Conservation (phyloP, 2,113 vertebrate genomes). For the Strix aluco region DNA sequence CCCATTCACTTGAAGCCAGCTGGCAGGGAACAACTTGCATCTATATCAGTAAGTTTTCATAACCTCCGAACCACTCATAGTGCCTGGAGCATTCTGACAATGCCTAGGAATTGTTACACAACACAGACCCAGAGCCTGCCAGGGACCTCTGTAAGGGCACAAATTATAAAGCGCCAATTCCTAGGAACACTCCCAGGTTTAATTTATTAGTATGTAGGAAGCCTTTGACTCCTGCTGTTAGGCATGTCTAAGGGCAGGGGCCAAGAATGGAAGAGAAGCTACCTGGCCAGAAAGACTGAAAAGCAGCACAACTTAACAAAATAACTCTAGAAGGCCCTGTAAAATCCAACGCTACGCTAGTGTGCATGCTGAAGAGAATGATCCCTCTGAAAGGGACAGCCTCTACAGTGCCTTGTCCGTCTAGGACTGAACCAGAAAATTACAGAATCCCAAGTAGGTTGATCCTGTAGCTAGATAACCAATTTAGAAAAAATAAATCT, state of each 20-base stretch:
- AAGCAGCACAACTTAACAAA: not conserved
- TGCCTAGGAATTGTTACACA: not conserved
- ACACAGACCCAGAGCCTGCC: not conserved
- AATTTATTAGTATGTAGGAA: not conserved
- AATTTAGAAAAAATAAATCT: not conserved
- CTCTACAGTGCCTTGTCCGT: not conserved
- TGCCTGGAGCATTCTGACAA: not conserved
- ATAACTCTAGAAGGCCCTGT: not conserved
- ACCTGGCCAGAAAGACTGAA: not conserved
- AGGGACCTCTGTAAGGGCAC: not conserved
- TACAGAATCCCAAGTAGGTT: not conserved
- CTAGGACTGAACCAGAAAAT: not conserved
- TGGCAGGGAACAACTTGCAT: constrained; percentile 26
- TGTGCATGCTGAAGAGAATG: not conserved
- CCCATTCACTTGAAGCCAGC: constrained; percentile 39
- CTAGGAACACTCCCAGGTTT: not conserved
- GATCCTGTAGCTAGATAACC: not conserved
- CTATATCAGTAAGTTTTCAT: not conserved
- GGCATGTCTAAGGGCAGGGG: not conserved
- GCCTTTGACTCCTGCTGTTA: not conserved
- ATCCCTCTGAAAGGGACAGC: not conserved
- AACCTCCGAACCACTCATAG: not conserved
- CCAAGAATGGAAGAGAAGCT: not conserved
- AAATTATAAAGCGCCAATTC: not conserved
- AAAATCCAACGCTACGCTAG: not conserved